Evolutionary conservation across 2,797 vertebrate species (phyloP).

Genomic region (Chaetophractus vellerosus): DNA sequence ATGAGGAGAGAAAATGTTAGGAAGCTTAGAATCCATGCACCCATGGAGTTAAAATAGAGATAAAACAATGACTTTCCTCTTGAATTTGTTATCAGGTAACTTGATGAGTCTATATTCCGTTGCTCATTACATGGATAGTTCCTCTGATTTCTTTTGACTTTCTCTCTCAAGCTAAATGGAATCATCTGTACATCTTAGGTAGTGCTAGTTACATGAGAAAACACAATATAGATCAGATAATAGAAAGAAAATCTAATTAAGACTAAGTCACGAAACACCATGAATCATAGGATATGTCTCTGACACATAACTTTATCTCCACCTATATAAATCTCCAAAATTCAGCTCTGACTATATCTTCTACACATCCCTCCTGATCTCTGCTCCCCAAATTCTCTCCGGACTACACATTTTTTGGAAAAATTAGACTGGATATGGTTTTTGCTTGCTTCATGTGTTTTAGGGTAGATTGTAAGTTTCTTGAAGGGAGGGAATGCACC

Average conservation of each 20-base stretch:
- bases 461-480: neutral
- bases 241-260: conserved; percentile 44
- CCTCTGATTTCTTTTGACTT: conserved; percentile 35
- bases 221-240: conserved; percentile 17
- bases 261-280: conserved; percentile 25
- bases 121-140: neutral
- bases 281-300: neutral
- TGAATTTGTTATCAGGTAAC: neutral
- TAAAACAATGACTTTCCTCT: neutral
- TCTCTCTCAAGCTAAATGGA: conserved; percentile 19
- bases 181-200: neutral
- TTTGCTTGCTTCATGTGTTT: conserved; percentile 7
- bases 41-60: neutral
- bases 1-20: neutral
- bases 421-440: neutral
- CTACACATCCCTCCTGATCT: neutral
- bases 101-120: neutral
- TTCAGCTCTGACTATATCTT: neutral
- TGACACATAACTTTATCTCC: conserved; percentile 36
- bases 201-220: conserved; percentile 27
- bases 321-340: conserved; percentile 43
- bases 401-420: neutral
- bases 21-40: neutral
- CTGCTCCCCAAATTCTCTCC: neutral
- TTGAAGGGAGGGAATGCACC: neutral